Base-by-base conservation (phyloP, 2,888 invertebrate species). In the Eulithis prunata region DNA sequence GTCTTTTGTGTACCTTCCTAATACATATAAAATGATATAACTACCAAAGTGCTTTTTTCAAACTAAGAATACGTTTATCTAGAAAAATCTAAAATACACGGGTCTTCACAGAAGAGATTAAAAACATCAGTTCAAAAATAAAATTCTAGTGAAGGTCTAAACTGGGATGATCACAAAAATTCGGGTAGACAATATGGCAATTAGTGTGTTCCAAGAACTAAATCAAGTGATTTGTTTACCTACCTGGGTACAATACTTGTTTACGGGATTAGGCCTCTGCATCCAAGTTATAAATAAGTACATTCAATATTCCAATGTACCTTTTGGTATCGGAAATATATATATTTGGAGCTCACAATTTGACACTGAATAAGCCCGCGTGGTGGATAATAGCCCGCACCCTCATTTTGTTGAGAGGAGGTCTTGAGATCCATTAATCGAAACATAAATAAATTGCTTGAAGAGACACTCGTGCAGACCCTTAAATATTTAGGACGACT, bases 361-460 rank as follows among this genome's bases (percentile, higher is more conserved):
- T 57, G 57, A 49, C 52, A 56, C 6, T 45, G 52, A 56, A 56
- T 54, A 8, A 52, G 57, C 53, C 52, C 14, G 57, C 21, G 32
- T 49, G 46, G 61, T 57, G 49, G 66, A 62, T 66, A 54, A 66
- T 57, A 53, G 52, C n/a, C 54, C 57, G 62, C 57, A 66, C 66
- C 66, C 62, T 66, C 54, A 53, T 51, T 47, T n/a, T 45, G 28
- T 28, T 43, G 28, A 21, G 54, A 49, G 53, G 11, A 51, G 52
- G 38, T 32, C 45, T 38, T 56, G 45, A 56, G 60, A 36, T 60
- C 65, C 47, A 49, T 65, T 65, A 66, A 47, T 64, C 64, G 55
- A 52, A 61, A 62, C 56, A 58, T 62, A 62, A 66, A 66, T 57
- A 61, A 62, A 66, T 54, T 65, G 57, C 41, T 53, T 61, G 41